Evolutionary conservation across 2,113 vertebrate species (phyloP), one percentile per base, ranked within the genome.

Genomic region (Theristicus caerulescens): DNA sequence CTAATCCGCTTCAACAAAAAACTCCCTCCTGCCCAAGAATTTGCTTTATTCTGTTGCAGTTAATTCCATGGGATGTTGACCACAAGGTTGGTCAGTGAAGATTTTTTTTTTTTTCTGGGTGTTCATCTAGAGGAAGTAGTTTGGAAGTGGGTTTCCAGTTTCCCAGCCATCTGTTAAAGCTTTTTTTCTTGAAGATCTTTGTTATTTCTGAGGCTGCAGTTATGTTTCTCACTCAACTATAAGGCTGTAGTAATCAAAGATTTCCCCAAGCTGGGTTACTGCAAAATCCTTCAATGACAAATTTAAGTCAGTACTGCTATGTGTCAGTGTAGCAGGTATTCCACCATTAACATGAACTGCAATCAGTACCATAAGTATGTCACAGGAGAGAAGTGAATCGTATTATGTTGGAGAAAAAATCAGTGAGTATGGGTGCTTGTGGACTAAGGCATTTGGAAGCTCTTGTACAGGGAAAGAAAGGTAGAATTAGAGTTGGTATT

Each of bases 1-100:
- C 8, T 70, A 36, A 42, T 71, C 55, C 79, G 11, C 26, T 64
- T 85, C 25, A 67, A 58, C 2, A 55, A 82, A 77, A 82, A 73
- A 6, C 7, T 29, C 4, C 6, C 2, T 6, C 9, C 2, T 9
- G 2, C 51, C 25, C 70, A 15, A 27, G 59, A 57, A 24, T 16
- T 36, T 62, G 22, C 19, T 66, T 8, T 64, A 46, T 78, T 95
- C 24, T 82, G 18, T 82, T 29, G 6, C 47, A 52, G 16, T 31
- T 79, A 47, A 31, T 66, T 47, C 8, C 3, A 36, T 38, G 34
- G 38, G 71, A 11, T 2, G 1, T 21, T 77, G 13, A 44, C 36
- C 10, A 10, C 1, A 9, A 36, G 36, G 5, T 5, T 2, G 14
- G 44, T 74, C 22, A 55, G 9, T 36, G 13, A 24, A 49, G 38